Evolutionary conservation across 2,797 vertebrate species (phyloP), one percentile per base, ranked within the genome.

Genomic region (Enteromius paludinosus): DNA sequence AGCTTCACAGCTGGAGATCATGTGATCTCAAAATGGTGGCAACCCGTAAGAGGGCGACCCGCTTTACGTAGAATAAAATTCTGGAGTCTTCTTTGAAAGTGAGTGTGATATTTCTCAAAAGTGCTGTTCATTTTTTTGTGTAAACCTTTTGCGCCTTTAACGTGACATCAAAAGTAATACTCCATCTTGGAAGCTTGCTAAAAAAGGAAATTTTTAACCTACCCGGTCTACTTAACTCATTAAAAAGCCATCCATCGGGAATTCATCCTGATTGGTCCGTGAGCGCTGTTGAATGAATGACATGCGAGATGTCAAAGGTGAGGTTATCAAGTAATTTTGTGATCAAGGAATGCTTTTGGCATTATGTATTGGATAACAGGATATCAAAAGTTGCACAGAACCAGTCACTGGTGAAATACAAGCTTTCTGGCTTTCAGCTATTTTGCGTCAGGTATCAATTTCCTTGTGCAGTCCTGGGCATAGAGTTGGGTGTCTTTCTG

Each of bases 211-310:
- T 54, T 69, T 68, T 20, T 3, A 43, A 33, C 10, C n/a, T n/a
- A 14, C 70, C 9, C 14, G 10, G 38, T 76, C 15, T 11, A 20
- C 15, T 61, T 61, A 7, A 28, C 4, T 28, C 2, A 17, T 18
- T 75, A 61, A 61, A 72, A 52, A 18, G 4, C 7, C 28, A 3
- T 75, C 83, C 18, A 82, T 7, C 11, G 1, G 5, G 15, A 61
- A 64, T 20, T 3, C 4, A 28, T 68, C 47, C 14, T 69, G 72
- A 84, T 84, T 87, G 74, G 78, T 70, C 28, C 6, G 52, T 47
- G 35, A 43, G 33, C 9, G 20, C 5, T 12, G 35, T 38, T 65
- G 25, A 49, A 49, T 4, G 3, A 12, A 25, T 52, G 12, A 10
- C 79, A 28, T 5, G 25, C 33, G 62, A 79, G 56, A 28, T 6